phyloP scores from a whole-genome alignment of 2,797 vertebrate species.

The Crenuchus spilurus region DNA sequence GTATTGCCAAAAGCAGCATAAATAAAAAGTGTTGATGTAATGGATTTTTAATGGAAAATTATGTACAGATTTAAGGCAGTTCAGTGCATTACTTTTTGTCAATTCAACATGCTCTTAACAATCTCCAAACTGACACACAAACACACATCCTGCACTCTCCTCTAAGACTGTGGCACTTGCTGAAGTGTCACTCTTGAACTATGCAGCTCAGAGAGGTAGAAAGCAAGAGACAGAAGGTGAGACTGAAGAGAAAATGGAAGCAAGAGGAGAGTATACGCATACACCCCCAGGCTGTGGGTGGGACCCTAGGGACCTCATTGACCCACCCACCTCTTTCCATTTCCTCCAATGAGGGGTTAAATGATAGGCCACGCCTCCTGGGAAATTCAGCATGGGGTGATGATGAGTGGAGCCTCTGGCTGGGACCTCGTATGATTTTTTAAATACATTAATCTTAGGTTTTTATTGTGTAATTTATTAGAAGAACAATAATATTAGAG shows the following conservation, averaged over 20 bases:
- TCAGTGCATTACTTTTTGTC: not conserved
- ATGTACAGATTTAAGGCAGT: too few relatives aligned
- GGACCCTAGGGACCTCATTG: constrained; percentile 68
- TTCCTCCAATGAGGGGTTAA: constrained; percentile 68
- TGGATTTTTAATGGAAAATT: too few relatives aligned
- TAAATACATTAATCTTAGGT: constrained; percentile 54
- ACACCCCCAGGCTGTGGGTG: constrained; percentile 22
- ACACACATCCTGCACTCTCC: constrained; percentile 57
- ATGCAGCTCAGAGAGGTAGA: constrained; percentile 76
- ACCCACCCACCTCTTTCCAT: constrained; percentile 72
- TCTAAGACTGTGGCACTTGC: constrained; percentile 66
- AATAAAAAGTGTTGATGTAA: too few relatives aligned
- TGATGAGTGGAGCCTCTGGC: constrained; percentile 63
- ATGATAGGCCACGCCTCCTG: constrained; percentile 68
- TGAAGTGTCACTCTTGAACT: constrained; percentile 74
- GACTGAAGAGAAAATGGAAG: constrained; percentile 1
- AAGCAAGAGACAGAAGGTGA: constrained; percentile 36
- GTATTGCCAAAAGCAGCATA: too few relatives aligned
- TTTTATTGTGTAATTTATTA: constrained; percentile 80
- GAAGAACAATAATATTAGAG: constrained; percentile 71
- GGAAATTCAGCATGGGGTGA: constrained; percentile 63
- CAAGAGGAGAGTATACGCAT: constrained; percentile 27
- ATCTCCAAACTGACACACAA: not conserved
- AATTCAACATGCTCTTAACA: not conserved
- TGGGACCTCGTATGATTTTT: constrained; percentile 71